phyloP scores from a whole-genome alignment of 2,888 invertebrate genomes.

The Hetaerina titia region DNA sequence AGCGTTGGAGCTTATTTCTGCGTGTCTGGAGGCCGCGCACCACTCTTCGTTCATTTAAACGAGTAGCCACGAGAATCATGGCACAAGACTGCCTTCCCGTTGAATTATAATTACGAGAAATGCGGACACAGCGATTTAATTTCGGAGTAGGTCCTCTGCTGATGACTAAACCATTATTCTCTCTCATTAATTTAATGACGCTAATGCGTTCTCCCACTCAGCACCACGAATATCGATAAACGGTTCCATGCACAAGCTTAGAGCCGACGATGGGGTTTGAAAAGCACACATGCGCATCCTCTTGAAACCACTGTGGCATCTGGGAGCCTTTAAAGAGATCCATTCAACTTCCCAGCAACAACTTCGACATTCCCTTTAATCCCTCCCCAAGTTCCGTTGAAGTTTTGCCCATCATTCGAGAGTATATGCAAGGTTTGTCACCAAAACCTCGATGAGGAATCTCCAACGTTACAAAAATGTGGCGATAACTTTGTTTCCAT shows the following conservation, averaged over 20 bases:
- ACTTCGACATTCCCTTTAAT: background rate
- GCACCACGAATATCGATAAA: background rate
- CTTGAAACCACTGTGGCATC: background rate
- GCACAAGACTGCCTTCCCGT: no score
- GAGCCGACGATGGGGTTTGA: background rate
- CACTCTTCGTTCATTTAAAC: no score
- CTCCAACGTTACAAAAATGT: background rate
- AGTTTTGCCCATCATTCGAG: background rate
- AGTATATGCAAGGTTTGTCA: background rate
- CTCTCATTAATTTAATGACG: no score
- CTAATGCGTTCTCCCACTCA: no score
- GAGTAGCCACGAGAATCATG: no score
- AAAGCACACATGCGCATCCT: background rate
- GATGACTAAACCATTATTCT: no score
- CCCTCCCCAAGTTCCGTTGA: background rate
- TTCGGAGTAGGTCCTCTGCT: no score
- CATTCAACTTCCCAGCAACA: background rate
- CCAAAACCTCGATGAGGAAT: background rate
- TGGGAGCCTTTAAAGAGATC: background rate
- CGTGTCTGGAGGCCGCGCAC: no score
- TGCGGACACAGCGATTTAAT: no score
- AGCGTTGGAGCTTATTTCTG: no score
- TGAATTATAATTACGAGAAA: no score
- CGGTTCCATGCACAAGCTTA: background rate
- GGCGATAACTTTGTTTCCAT: background rate